phyloP scores from a whole-genome alignment of 2,888 invertebrate genomes.

The Agonopterix subpropinquella region DNA sequence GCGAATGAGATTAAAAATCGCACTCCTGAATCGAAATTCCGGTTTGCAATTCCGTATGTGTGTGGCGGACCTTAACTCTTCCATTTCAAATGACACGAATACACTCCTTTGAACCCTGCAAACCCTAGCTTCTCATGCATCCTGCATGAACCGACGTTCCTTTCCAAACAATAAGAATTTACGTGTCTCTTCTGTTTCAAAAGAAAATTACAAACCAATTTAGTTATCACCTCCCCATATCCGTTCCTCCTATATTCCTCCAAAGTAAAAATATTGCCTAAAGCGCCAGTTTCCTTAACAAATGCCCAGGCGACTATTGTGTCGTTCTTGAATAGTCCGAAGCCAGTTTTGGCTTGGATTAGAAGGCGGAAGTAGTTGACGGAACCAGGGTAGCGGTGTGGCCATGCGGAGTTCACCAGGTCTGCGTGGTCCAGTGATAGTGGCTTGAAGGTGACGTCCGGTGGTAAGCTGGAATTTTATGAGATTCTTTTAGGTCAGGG shows the following conservation, averaged over 20 bases:
- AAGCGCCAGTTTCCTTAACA: conserved; percentile 38
- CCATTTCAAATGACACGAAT: background rate
- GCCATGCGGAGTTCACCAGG: conserved; percentile 37
- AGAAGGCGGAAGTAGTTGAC: conserved; percentile 29
- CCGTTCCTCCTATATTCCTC: conserved; percentile 29
- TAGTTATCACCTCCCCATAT: conserved; percentile 11
- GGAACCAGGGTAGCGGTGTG: conserved; percentile 34
- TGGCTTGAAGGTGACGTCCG: conserved; percentile 22
- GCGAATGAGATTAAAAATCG: no score
- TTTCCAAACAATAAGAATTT: conserved; percentile 20
- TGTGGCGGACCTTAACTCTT: no score
- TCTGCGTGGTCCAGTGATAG: conserved; percentile 29
- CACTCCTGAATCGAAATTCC: no score
- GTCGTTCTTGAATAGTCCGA: conserved; percentile 33
- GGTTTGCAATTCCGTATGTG: no score
- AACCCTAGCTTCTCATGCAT: conserved; percentile 29
- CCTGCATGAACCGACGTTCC: conserved; percentile 21
- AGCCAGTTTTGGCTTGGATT: conserved; percentile 34
- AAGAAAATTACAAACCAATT: conserved; percentile 23
- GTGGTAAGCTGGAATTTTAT: conserved; percentile 27
- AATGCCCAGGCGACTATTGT: conserved; percentile 37
- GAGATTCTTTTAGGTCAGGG: background rate
- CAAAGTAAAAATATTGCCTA: conserved; percentile 42
- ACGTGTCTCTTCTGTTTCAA: conserved; percentile 20
- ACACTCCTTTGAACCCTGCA: background rate